These are phyloP conservation scores for Caenorhabditis elegans DNA, from an alignment of 1,140 invertebrate genomes.

Conservation along the genomic window WBcel235 BX284604.4:8285001-8285500, in stretches of 20 bases:
- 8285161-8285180: no score
- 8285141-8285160: no score
- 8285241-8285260: not conserved
- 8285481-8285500: slow-evolving; percentile 8
- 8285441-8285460: not conserved
- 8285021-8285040: no score
- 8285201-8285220: no score
- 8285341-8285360: slow-evolving; percentile 69
- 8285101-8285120: not conserved
- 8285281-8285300: not conserved
- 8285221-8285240: not conserved
- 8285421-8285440: slow-evolving; percentile 70
- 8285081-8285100: slow-evolving; percentile 1
- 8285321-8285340: not conserved
- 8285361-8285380: slow-evolving; percentile 98
- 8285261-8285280: slow-evolving; percentile 13
- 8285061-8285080: not conserved
- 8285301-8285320: no score
- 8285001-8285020: no score
- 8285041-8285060: not conserved
- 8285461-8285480: slow-evolving; percentile 8
- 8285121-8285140: no score
- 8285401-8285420: slow-evolving; percentile 98
- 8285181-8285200: no score
- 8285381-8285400: slow-evolving; percentile 98